A percentile compares a stretch with the other conserved stretches of the same genome.
phyloP scores from a whole-genome alignment of 2,113 vertebrate genomes.

The Setophaga kirtlandii region DNA sequence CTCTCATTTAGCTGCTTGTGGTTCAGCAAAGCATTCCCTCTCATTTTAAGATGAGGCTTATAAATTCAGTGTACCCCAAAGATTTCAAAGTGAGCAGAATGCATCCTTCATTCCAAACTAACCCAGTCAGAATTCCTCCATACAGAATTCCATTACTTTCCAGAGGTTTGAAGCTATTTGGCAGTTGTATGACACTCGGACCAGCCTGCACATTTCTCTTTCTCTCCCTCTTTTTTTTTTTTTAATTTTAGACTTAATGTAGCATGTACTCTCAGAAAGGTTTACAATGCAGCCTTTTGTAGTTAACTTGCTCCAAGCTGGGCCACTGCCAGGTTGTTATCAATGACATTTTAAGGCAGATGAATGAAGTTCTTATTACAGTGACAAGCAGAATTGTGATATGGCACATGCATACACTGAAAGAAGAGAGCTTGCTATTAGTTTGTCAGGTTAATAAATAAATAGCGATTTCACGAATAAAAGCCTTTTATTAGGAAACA shows the following conservation, averaged over 20 bases:
- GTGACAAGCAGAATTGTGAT: slow-evolving; percentile 60
- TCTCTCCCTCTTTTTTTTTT: not conserved
- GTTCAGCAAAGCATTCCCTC: not conserved
- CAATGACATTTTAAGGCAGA: slow-evolving; percentile 67
- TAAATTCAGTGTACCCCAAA: not conserved
- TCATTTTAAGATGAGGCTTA: not conserved
- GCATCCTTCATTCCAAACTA: not conserved
- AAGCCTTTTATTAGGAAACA: slow-evolving; percentile 57
- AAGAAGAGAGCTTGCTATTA: slow-evolving; percentile 62
- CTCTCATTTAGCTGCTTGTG: not conserved
- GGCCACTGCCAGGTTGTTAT: slow-evolving; percentile 63
- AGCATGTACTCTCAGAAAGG: slow-evolving; percentile 45
- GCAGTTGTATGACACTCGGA: not conserved
- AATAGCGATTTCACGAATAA: slow-evolving; percentile 45
- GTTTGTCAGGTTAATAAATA: slow-evolving; percentile 67
- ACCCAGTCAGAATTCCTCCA: not conserved
- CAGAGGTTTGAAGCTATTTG: slow-evolving; percentile 7
- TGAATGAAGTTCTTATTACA: slow-evolving; percentile 60
- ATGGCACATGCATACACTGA: slow-evolving; percentile 43
- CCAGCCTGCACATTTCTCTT: not conserved
- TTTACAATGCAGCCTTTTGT: slow-evolving; percentile 64
- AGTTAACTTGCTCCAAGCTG: slow-evolving; percentile 53
- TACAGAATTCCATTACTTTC: not conserved
- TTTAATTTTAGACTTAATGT: slow-evolving; percentile 40
- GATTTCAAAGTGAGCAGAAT: not conserved